Conservation (phyloP, 2,888 invertebrate genomes). For the Yponomeuta evonymella region DNA sequence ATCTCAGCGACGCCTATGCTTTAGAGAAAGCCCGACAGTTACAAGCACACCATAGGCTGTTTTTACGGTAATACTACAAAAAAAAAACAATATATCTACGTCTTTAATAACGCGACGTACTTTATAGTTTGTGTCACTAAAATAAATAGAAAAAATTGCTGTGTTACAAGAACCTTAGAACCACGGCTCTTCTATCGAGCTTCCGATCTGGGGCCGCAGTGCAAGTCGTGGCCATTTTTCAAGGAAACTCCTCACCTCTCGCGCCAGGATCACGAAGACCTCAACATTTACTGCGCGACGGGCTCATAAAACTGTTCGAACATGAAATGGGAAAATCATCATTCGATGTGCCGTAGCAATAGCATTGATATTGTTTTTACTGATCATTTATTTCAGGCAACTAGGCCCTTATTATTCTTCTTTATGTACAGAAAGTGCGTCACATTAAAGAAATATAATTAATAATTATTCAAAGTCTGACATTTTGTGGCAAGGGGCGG, state of each 20-base stretch:
- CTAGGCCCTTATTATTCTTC: too few relatives aligned
- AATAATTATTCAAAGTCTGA: too few relatives aligned
- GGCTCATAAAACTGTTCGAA: background rate
- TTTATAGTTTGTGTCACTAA: background rate
- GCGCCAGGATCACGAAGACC: constrained; percentile 16
- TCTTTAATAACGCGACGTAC: too few relatives aligned
- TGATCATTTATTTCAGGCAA: background rate
- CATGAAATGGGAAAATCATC: background rate
- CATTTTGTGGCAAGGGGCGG: too few relatives aligned
- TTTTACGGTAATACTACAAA: too few relatives aligned
- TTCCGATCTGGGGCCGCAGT: constrained; percentile 27
- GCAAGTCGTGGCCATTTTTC: constrained; percentile 41
- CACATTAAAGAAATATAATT: too few relatives aligned
- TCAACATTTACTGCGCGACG: background rate
- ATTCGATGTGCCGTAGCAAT: too few relatives aligned
- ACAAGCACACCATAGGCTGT: too few relatives aligned
- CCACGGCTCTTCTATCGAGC: constrained; percentile 20
- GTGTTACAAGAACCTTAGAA: background rate
- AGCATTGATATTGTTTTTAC: background rate
- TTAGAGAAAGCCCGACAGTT: too few relatives aligned
- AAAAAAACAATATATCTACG: too few relatives aligned
- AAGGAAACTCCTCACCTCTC: constrained; percentile 23
- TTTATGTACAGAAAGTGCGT: too few relatives aligned
- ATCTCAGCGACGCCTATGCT: too few relatives aligned
- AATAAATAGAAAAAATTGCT: background rate